Percentiles rank a stretch among this genome's conserved stretches.
Evolutionary conservation across 2,113 vertebrate genomes (phyloP).

Genomic region (Eretmochelys imbricata): DNA sequence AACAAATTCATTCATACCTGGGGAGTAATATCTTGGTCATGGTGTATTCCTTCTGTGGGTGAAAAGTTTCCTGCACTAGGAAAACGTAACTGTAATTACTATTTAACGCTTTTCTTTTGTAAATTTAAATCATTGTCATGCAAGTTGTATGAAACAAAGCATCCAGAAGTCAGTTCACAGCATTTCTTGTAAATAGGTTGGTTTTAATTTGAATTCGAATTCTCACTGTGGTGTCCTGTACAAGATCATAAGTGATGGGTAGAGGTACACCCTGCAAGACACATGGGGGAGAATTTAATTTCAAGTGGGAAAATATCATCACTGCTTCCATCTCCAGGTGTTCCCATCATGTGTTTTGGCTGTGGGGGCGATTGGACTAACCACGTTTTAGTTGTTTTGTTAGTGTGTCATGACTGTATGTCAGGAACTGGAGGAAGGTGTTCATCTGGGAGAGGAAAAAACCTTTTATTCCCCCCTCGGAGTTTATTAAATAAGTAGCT

Average conservation of each 20-base stretch:
- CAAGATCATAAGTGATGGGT: not conserved
- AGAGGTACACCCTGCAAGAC: not conserved
- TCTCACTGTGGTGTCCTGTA: not conserved
- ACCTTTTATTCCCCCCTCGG: not conserved
- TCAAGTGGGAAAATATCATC: not conserved
- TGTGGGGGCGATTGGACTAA: not conserved
- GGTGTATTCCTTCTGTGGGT: slow-evolving; percentile 22
- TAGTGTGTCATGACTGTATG: not conserved
- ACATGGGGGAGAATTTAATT: not conserved
- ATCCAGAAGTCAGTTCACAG: not conserved
- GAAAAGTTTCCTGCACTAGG: slow-evolving; percentile 53
- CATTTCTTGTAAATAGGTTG: not conserved
- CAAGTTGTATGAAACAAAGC: slow-evolving; percentile 17
- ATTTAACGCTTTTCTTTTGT: slow-evolving; percentile 26
- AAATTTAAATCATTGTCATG: slow-evolving; percentile 37
- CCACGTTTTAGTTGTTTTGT: not conserved
- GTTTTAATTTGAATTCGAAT: not conserved
- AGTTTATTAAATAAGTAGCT: slow-evolving; percentile 55
- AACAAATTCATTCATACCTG: slow-evolving; percentile 56
- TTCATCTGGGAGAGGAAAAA: not conserved
- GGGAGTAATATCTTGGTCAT: slow-evolving; percentile 16
- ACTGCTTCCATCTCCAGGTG: not conserved
- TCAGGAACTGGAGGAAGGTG: not conserved
- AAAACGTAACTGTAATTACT: slow-evolving; percentile 30
- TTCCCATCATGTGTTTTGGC: not conserved